phyloP scores from a whole-genome alignment of 2,113 vertebrate genomes.

The Chlorodrepanis virens region DNA sequence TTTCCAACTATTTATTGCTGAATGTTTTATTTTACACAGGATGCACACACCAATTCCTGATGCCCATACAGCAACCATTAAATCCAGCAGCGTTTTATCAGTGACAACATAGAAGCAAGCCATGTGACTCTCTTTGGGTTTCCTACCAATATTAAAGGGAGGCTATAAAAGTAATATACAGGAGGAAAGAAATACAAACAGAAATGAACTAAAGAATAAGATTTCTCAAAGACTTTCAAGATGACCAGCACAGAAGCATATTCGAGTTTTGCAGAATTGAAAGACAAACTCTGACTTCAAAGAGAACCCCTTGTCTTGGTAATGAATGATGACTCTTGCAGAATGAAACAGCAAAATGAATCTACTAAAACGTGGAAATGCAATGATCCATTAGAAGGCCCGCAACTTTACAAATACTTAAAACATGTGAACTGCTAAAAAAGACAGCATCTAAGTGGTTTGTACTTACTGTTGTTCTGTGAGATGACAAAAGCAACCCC shows the following conservation, averaged over 20 bases:
- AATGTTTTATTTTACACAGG: neutral
- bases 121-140: fast-evolving
- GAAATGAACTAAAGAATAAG: neutral
- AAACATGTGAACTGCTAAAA: neutral
- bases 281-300: neutral
- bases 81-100: neutral
- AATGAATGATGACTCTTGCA: neutral
- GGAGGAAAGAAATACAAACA: neutral
- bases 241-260: neutral
- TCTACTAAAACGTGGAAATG: neutral
- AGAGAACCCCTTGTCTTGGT: neutral
- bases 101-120: neutral
- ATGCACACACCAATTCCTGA: neutral
- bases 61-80: neutral
- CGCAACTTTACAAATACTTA: neutral
- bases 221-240: neutral
- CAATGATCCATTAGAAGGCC: neutral
- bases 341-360: neutral
- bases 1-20: neutral
- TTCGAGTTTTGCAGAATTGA: neutral
- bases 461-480: neutral
- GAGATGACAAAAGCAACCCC: neutral
- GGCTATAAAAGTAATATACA: neutral
- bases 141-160: neutral
- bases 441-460: neutral